phyloP scores from a whole-genome alignment of 2,113 vertebrate genomes.

The Zosterops japonicus region DNA sequence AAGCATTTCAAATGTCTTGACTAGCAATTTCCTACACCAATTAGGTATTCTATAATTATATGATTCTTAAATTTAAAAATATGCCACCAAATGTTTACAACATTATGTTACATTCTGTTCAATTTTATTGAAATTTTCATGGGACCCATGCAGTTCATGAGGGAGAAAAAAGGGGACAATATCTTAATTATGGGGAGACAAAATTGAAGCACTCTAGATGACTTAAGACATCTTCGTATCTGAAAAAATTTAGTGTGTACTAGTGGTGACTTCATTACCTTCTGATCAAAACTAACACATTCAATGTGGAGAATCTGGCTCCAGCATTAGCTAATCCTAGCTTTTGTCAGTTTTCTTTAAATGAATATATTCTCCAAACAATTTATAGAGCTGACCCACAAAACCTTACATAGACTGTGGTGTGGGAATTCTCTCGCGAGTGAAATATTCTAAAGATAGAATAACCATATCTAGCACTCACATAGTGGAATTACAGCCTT shows the following conservation, averaged over 20 bases:
- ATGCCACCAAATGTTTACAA: not conserved
- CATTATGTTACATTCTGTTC: not conserved
- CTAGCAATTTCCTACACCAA: not conserved
- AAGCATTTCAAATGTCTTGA: not conserved
- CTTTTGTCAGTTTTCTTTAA: not conserved
- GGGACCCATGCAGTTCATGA: not conserved
- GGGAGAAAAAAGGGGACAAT: fast-evolving
- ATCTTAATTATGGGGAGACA: not conserved
- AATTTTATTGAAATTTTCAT: not conserved
- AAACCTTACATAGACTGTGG: not conserved
- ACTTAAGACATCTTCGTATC: not conserved
- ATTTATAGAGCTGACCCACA: not conserved
- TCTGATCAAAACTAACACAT: not conserved
- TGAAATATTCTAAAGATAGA: not conserved
- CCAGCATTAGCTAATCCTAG: not conserved
- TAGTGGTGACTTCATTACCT: not conserved
- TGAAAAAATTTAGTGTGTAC: not conserved
- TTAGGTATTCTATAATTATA: not conserved
- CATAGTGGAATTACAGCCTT: not conserved
- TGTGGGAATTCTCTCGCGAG: not conserved
- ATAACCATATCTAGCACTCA: not conserved
- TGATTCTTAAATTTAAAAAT: not conserved
- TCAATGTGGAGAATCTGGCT: not conserved
- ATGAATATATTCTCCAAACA: not conserved
- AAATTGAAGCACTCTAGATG: not conserved